Base-by-base conservation (phyloP, 2,888 invertebrate genomes). In the Clitarchus hookeri region DNA sequence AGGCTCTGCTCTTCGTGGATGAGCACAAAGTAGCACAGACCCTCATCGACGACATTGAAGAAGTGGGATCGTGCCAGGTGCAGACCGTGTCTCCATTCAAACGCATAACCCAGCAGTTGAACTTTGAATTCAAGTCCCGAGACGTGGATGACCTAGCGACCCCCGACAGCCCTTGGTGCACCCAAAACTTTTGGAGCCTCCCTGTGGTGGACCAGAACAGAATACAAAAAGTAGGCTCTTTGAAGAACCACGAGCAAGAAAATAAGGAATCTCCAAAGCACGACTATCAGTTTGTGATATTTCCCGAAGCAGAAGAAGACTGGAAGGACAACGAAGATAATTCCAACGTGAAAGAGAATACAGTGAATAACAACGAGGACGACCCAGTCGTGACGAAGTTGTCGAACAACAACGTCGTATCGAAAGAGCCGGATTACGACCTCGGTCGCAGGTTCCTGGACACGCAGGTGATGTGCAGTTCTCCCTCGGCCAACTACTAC, bases 1-100 rank as follows among this genome's bases (percentile, higher is more conserved):
- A 98, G 90, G 96, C 97, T 0, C 93, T 98, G 83, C 94, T 95
- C 16, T 96, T 96, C 89, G 94, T 98, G 84, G 97, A 97, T 89
- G 95, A 96, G 91, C 95, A 96, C 89, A 96, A 95, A 91, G 92
- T 94, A n/a, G 79, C 86, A 13, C 85, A 53, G 90, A 91, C 0
- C 90, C 91, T 87, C 88, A 91, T 44, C 89, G 90, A 54, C 90
- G 82, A 82, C 82, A n/a, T n/a, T 8, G 13, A 90, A 90, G 8
- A 91, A 91, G 65, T n/a, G 23, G 27, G 91, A 90, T 13, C 90
- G 90, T 83, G 91, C 91, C 85, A 90, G 88, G 85, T 89, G 89
- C 92, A 95, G 91, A 93, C 94, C 0, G 92, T 96, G 89, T 95
- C 96, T 0, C 95, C 96, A 0, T 95, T 96, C 91, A 94, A 95